These are phyloP conservation scores for Osmerus eperlanus DNA, from an alignment of 2,113 vertebrate genomes.

Conservation along the genomic window DNA sequence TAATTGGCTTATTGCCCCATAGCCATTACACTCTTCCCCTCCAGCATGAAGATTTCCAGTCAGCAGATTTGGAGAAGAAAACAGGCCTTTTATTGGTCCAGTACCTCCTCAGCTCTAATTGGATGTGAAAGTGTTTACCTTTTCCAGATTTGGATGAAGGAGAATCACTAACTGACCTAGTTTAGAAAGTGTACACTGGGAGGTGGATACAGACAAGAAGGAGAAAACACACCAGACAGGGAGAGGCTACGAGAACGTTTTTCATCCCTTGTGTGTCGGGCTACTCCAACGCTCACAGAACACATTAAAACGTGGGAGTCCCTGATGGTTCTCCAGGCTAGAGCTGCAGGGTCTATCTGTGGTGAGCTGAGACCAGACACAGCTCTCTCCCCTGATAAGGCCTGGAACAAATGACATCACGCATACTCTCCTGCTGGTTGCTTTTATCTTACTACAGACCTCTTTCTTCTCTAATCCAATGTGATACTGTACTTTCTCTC, in stretches of 20 bases:
- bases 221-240: constrained; percentile 6
- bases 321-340: too few relatives aligned
- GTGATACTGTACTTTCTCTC: background rate
- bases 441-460: background rate
- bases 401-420: constrained; percentile 74
- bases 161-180: constrained; percentile 46
- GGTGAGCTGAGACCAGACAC: constrained; percentile 50
- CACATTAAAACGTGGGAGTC: too few relatives aligned
- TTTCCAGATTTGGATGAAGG: constrained; percentile 28
- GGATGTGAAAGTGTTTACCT: constrained; percentile 48
- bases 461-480: background rate
- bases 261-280: too few relatives aligned
- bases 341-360: constrained; percentile 50
- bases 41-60: constrained; percentile 23
- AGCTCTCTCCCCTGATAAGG: constrained; percentile 59
- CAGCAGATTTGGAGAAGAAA: constrained; percentile 39
- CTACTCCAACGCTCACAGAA: too few relatives aligned
- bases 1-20: constrained; percentile 20
- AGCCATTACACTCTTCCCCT: constrained; percentile 21
- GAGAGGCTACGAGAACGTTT: background rate
- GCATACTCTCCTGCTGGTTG: background rate
- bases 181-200: constrained; percentile 26
- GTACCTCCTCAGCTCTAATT: constrained; percentile 44
- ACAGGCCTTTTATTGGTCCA: constrained; percentile 19
- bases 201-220: constrained; percentile 25